Conservation (phyloP, 2,797 vertebrate genomes). For the Clarias laeviceps region DNA sequence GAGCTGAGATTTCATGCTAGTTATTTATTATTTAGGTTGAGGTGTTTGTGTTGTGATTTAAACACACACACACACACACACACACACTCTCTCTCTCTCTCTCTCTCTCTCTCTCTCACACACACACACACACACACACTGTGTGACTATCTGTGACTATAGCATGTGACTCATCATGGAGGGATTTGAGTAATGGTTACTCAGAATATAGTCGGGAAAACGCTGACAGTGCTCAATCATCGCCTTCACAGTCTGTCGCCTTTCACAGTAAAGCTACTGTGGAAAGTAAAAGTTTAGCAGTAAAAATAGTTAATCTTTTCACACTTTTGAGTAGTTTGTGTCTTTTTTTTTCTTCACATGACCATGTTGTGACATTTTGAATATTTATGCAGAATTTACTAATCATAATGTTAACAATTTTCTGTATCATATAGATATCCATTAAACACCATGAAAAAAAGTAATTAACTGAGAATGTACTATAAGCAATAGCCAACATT, state of each 20-base stretch:
- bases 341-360: not conserved
- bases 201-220: not conserved
- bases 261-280: not conserved
- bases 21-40: not conserved
- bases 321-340: not conserved
- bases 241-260: not conserved
- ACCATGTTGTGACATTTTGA: not conserved
- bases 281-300: not conserved
- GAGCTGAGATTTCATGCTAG: not conserved
- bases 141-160: not conserved
- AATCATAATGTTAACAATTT: no score
- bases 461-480: no score
- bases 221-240: not conserved
- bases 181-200: conserved; percentile 8
- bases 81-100: not conserved
- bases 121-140: not conserved
- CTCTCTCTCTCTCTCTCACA: not conserved
- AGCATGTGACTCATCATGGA: not conserved
- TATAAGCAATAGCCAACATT: no score
- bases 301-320: not conserved
- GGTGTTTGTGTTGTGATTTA: not conserved
- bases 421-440: not conserved
- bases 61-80: not conserved
- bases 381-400: no score
- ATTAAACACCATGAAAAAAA: not conserved